Percentiles rank a stretch among this genome's conserved stretches.
Evolutionary conservation across 2,113 vertebrate species (phyloP).

Genomic region (Notarius quadriscutis): DNA sequence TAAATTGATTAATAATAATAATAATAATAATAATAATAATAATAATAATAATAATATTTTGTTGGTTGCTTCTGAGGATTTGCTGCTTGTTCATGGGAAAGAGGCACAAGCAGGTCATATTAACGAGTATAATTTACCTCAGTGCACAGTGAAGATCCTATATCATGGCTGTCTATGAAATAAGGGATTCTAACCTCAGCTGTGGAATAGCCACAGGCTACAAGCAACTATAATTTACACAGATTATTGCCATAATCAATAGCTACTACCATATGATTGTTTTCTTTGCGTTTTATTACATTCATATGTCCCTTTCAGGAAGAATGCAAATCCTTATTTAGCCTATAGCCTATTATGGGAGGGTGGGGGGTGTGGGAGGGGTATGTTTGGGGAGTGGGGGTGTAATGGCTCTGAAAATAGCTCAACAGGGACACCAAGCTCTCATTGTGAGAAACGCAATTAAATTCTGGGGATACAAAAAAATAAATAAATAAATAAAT

Average conservation of each 20-base stretch:
- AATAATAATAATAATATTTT: too few relatives aligned
- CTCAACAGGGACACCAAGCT: conserved; percentile 66
- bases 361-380: not conserved
- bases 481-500: too few relatives aligned
- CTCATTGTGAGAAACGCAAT: conserved; percentile 29
- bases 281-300: conserved; percentile 34
- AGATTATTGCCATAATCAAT: conserved; percentile 7
- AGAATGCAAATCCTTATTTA: conserved; percentile 32
- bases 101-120: not conserved
- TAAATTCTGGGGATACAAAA: not conserved
- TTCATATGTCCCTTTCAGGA: conserved; percentile 29
- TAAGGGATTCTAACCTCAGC: conserved; percentile 16
- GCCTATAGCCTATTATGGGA: not conserved
- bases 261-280: conserved; percentile 25
- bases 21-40: too few relatives aligned
- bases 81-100: not conserved
- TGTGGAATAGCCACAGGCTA: not conserved
- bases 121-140: not conserved
- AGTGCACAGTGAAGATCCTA: not conserved
- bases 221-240: conserved; percentile 18
- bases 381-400: not conserved
- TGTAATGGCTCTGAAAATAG: conserved; percentile 50
- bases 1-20: too few relatives aligned
- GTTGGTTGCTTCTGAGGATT: not conserved
- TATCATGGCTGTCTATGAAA: conserved; percentile 21